These are phyloP conservation scores for Sarcophaga carnaria DNA, from an alignment of 2,888 invertebrate genomes.

Conservation along the genomic window DNA sequence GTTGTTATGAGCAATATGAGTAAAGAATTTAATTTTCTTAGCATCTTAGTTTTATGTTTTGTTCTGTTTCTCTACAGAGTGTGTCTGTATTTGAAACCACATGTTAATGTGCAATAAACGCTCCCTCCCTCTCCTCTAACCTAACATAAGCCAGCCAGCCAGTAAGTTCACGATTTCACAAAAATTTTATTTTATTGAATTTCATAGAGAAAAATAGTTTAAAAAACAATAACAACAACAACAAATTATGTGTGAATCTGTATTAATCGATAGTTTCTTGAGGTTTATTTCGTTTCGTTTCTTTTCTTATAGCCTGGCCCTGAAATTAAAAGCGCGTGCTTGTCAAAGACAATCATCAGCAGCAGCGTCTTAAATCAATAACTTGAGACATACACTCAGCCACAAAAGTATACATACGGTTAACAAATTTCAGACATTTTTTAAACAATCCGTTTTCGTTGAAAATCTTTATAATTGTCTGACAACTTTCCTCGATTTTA, in stretches of 20 bases:
- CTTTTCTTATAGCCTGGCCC: slow-evolving; percentile 8
- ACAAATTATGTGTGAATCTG: background rate
- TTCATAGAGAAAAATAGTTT: slow-evolving; percentile 35
- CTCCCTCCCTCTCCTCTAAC: no score
- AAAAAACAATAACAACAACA: slow-evolving; percentile 27
- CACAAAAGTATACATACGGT: no score
- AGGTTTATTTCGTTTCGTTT: background rate
- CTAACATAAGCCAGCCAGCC: no score
- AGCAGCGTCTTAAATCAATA: background rate
- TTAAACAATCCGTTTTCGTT: no score
- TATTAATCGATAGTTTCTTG: slow-evolving; percentile 5
- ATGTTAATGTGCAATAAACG: no score
- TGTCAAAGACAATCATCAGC: slow-evolving; percentile 31
- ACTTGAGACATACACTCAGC: no score
- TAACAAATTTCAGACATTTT: no score
- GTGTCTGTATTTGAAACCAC: no score
- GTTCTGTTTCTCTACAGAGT: background rate
- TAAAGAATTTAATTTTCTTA: background rate
- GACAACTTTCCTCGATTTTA: no score
- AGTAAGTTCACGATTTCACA: no score
- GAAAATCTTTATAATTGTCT: no score
- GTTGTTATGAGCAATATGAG: background rate
- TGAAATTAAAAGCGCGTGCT: slow-evolving; percentile 33
- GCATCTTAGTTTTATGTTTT: background rate
- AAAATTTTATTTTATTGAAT: background rate